A percentile compares a stretch with the other conserved stretches of the same genome.
phyloP scores from a whole-genome alignment of 2,113 vertebrate genomes.

The Cavia aperea region DNA sequence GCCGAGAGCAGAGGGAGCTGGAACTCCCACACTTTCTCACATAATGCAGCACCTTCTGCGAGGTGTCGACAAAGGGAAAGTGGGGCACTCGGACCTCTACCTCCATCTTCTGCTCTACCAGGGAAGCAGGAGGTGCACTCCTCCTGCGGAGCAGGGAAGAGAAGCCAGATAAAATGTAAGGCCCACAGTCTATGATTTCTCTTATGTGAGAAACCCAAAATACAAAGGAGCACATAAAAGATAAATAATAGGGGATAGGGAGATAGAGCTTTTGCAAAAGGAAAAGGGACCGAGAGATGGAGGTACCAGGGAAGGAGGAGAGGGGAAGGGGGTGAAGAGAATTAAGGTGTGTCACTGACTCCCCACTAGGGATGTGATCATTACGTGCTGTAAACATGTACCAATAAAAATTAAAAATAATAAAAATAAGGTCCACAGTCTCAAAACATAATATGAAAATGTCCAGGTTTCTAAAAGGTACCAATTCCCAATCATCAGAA shows the following conservation, averaged over 20 bases:
- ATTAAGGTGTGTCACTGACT: not conserved
- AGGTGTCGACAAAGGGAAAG: not conserved
- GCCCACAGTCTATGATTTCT: not conserved
- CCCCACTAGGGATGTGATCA: not conserved
- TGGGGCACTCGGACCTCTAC: not conserved
- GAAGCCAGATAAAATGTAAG: not conserved
- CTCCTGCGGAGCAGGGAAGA: not conserved
- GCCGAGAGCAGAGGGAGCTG: not conserved
- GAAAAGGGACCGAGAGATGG: not conserved
- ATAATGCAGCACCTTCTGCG: not conserved
- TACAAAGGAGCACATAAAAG: not conserved
- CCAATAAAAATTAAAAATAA: not conserved
- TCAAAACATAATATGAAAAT: not conserved
- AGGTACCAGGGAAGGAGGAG: not conserved
- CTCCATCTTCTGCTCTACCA: not conserved
- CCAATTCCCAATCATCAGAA: not conserved
- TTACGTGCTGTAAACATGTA: not conserved
- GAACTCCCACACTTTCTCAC: not conserved
- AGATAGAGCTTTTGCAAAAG: not conserved
- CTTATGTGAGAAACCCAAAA: not conserved
- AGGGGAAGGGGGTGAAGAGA: not conserved
- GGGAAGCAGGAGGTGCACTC: too few relatives aligned
- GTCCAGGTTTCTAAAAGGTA: not conserved
- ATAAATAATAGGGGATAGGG: not conserved
- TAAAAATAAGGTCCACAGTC: not conserved